Evolutionary conservation across 2,113 vertebrate species (phyloP).

Genomic region (Zosterops borbonicus): DNA sequence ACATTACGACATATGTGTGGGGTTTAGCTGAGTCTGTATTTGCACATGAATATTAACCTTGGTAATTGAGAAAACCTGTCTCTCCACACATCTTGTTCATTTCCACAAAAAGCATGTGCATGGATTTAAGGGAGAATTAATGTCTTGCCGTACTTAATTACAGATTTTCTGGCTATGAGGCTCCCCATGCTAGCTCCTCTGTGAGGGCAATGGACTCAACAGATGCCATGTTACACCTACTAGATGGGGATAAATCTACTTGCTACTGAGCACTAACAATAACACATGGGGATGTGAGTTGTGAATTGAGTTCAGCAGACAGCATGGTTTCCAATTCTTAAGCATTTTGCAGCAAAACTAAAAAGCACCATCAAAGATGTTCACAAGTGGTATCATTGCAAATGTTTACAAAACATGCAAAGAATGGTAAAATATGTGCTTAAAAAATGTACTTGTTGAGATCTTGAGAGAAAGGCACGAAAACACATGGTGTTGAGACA

Average conservation of each 20-base stretch:
- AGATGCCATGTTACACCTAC: conserved; percentile 46
- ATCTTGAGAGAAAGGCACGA: background rate
- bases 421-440: conserved; percentile 61
- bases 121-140: conserved; percentile 58
- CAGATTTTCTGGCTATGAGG: conserved; percentile 46
- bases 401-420: conserved; percentile 63
- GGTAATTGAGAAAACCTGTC: conserved; percentile 51
- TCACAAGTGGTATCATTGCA: conserved; percentile 43
- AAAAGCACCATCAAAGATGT: conserved; percentile 65
- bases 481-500: background rate
- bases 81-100: conserved; percentile 56
- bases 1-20: conserved; percentile 67
- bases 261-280: conserved; percentile 40
- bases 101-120: conserved; percentile 51
- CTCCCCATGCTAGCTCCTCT: conserved; percentile 1
- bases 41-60: conserved; percentile 66
- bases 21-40: conserved; percentile 67
- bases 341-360: conserved; percentile 57
- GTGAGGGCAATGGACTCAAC: conserved; percentile 29
- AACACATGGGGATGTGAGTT: conserved; percentile 44
- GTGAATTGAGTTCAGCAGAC: conserved; percentile 54
- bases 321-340: conserved; percentile 34
- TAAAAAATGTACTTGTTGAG: conserved; percentile 30
- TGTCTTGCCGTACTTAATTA: conserved; percentile 57
- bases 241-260: conserved; percentile 17